phyloP scores from a whole-genome alignment of 2,113 vertebrate genomes.

The Cromileptes altivelis region DNA sequence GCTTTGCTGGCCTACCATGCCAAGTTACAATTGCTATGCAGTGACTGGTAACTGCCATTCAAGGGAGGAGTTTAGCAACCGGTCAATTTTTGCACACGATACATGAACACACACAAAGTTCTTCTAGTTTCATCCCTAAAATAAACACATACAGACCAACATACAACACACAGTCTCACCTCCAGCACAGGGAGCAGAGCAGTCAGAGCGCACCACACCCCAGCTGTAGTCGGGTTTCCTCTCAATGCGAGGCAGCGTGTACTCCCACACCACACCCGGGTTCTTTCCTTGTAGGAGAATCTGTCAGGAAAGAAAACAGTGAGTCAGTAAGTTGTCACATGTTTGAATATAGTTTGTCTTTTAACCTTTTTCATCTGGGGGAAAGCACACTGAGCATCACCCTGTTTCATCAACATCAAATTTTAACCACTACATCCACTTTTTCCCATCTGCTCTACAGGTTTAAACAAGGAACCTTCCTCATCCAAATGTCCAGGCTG shows the following conservation, averaged over 20 bases:
- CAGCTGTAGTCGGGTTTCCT: conserved; percentile 89
- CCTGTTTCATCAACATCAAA: not conserved
- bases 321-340: conserved; percentile 19
- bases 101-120: not conserved
- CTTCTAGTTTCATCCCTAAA: not conserved
- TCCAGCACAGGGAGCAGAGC: conserved; percentile 93
- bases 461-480: not conserved
- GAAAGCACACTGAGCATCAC: not conserved
- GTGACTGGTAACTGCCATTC: not conserved
- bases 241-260: conserved; percentile 88
- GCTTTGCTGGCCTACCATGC: not conserved
- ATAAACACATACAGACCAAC: not conserved
- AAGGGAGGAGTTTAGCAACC: no score
- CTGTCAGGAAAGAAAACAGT: conserved; percentile 75
- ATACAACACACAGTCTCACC: conserved; percentile 81
- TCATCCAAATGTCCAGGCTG: not conserved
- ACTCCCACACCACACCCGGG: conserved; percentile 95
- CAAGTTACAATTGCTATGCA: not conserved
- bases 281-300: conserved; percentile 96
- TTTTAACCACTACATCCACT: not conserved
- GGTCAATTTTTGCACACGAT: not conserved
- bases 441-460: not conserved
- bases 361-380: not conserved
- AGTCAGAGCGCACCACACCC: conserved; percentile 90
- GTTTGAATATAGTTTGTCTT: not conserved